Percentiles rank a stretch among this genome's conserved stretches.
These are phyloP conservation scores for Epinephelus coioides DNA, from an alignment of 2,797 vertebrate species.

Conservation along the genomic window DNA sequence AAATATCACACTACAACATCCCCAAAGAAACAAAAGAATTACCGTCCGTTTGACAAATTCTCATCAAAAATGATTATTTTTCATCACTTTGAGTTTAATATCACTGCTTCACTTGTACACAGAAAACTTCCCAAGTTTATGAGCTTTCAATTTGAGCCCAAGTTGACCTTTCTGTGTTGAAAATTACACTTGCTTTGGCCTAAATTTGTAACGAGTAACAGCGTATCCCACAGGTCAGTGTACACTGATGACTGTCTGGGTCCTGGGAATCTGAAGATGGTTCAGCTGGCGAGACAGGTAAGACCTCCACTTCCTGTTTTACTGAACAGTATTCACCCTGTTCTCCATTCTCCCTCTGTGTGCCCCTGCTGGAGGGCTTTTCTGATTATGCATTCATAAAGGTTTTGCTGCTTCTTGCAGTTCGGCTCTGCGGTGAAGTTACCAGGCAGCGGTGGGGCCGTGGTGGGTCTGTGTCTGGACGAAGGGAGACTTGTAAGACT, in stretches of 20 bases:
- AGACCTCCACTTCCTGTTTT: not conserved
- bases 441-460: slow-evolving; percentile 89
- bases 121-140: too few relatives aligned
- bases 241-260: slow-evolving; percentile 89
- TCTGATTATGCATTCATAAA: not conserved
- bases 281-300: slow-evolving; percentile 87
- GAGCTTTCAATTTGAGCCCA: too few relatives aligned
- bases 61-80: too few relatives aligned
- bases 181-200: too few relatives aligned
- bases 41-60: too few relatives aligned
- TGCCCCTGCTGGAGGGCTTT: not conserved
- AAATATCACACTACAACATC: too few relatives aligned
- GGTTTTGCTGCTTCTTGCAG: slow-evolving; percentile 66
- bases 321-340: slow-evolving; percentile 3
- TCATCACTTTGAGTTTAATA: too few relatives aligned
- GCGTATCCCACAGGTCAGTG: slow-evolving; percentile 76
- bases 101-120: too few relatives aligned
- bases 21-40: too few relatives aligned
- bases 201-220: not conserved
- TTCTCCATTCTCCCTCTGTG: not conserved
- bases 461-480: slow-evolving; percentile 88
- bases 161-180: too few relatives aligned
- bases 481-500: slow-evolving; percentile 79
- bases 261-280: slow-evolving; percentile 88
- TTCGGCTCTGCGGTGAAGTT: slow-evolving; percentile 89